Evolutionary conservation across 2,113 vertebrate genomes (phyloP).

Genomic region (Megaceryle torquata): DNA sequence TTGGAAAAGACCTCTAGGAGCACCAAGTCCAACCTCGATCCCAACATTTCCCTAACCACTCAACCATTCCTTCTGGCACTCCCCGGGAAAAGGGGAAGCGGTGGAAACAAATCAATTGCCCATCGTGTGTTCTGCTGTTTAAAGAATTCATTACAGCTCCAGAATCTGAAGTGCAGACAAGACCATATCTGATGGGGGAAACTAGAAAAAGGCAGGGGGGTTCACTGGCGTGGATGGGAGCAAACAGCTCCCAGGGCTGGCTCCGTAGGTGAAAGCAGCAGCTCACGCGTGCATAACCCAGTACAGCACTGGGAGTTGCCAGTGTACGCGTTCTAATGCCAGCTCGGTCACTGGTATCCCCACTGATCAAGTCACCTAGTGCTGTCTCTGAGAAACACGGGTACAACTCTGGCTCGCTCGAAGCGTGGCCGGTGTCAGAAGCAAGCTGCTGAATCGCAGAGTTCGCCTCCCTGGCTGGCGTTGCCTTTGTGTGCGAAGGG

Average conservation of each 20-base stretch:
- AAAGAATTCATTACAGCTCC: background rate
- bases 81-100: background rate
- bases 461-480: background rate
- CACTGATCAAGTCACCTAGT: accelerated
- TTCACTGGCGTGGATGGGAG: accelerated
- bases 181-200: accelerated
- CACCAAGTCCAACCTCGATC: too few relatives aligned
- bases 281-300: accelerated
- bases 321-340: background rate
- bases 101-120: background rate
- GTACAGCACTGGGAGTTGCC: background rate
- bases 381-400: accelerated
- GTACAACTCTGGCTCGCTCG: accelerated
- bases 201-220: too few relatives aligned
- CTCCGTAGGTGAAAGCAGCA: accelerated
- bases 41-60: too few relatives aligned
- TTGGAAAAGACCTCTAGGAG: too few relatives aligned
- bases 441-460: accelerated
- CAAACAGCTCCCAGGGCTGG: too few relatives aligned
- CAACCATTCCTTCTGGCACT: background rate
- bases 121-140: background rate
- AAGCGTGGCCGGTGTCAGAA: background rate
- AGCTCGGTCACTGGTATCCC: accelerated
- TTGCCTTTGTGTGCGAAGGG: background rate
- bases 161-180: background rate